Evolutionary conservation across 1,140 invertebrate species (phyloP).

Genomic region (Brachionus rotundiformis): DNA sequence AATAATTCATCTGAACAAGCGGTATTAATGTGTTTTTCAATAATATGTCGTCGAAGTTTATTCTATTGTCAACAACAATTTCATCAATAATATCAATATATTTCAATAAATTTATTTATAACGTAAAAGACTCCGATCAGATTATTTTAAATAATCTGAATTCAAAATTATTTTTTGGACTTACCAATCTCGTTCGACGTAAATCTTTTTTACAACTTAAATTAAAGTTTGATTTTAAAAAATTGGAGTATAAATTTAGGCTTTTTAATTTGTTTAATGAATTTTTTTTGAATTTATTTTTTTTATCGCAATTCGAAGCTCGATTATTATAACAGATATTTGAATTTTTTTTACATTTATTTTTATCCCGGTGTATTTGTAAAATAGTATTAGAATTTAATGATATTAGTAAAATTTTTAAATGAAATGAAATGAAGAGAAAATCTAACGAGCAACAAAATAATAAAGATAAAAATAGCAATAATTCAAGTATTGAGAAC

Average conservation of each 20-base stretch:
- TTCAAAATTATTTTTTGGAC: neutral
- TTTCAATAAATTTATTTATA: neutral
- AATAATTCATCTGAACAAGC: neutral
- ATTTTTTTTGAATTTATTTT: neutral
- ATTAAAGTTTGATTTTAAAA: neutral
- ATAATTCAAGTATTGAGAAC: neutral
- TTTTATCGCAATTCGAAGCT: neutral
- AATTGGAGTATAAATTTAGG: neutral
- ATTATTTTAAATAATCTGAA: neutral
- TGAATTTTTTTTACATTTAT: neutral
- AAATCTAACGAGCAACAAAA: constrained; percentile 7
- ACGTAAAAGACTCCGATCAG: neutral
- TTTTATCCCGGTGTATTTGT: constrained; percentile 32
- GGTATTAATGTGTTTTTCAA: constrained; percentile 33
- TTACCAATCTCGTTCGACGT: neutral
- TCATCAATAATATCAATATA: neutral
- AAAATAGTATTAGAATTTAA: constrained; percentile 16
- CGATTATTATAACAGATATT: constrained; percentile 14
- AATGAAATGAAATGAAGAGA: constrained; percentile 48
- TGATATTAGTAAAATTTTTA: neutral
- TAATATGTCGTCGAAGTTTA: constrained; percentile 31
- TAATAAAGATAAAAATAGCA: constrained; percentile 14
- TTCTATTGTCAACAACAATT: neutral
- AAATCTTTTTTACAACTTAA: neutral
- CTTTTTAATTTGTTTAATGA: neutral